These are phyloP conservation scores for Napeogenes inachia DNA, from an alignment of 2,888 invertebrate genomes.

Conservation along the genomic window DNA sequence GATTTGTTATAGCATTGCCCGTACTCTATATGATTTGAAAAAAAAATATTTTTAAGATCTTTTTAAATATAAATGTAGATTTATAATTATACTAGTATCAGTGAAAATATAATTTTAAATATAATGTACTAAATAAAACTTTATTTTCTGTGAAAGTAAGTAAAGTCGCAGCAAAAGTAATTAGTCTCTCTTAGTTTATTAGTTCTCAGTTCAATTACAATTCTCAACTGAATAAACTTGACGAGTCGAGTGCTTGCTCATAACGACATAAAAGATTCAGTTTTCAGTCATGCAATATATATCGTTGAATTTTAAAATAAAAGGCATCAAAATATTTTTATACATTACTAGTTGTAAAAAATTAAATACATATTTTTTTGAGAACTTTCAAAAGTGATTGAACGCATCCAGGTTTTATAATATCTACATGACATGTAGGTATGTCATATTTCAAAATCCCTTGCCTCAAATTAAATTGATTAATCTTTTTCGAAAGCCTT, in stretches of 20 bases:
- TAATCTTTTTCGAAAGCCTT: constrained; percentile 24
- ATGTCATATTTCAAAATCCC: background rate
- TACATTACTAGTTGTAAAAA: too few species aligned
- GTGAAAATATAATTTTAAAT: too few species aligned
- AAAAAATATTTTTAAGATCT: background rate
- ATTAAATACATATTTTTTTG: too few species aligned
- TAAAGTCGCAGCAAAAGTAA: background rate
- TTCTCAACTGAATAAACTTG: background rate
- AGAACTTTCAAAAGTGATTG: too few species aligned
- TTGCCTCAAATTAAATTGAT: constrained; percentile 20
- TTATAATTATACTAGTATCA: background rate
- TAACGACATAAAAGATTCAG: background rate
- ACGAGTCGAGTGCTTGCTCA: background rate
- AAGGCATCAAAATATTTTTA: too few species aligned
- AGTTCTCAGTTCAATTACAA: background rate
- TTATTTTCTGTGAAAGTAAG: too few species aligned
- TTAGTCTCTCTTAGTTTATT: background rate
- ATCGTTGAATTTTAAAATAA: too few species aligned
- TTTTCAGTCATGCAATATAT: background rate
- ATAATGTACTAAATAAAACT: too few species aligned
- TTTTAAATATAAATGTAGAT: too few species aligned
- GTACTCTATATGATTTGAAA: background rate
- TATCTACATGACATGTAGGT: background rate
- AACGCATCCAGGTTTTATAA: too few species aligned
- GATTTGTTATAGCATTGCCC: background rate